Conservation (phyloP, 1,140 invertebrate species). For the Phthorimaea operculella region DNA sequence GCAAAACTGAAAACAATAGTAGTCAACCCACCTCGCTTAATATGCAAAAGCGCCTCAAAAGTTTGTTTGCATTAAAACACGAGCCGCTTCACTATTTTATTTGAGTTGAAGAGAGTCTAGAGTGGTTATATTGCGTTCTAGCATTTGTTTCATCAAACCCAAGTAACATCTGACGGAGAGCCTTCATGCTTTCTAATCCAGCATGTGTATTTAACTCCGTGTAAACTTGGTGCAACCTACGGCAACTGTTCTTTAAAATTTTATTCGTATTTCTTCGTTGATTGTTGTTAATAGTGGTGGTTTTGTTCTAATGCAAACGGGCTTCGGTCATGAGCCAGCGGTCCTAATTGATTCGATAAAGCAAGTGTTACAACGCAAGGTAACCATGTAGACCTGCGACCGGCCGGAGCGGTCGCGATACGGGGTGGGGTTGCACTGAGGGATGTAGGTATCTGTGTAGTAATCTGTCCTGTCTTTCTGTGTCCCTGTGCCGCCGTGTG, state of each 20-base stretch:
- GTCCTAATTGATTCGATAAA: slow-evolving; percentile 59
- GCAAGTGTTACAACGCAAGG: slow-evolving; percentile 64
- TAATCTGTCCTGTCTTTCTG: slow-evolving; percentile 78
- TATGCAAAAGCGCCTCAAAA: slow-evolving; percentile 68
- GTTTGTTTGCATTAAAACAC: slow-evolving; percentile 69
- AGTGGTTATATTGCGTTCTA: slow-evolving; percentile 67
- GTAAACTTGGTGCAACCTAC: slow-evolving; percentile 37
- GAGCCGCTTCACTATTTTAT: slow-evolving; percentile 67
- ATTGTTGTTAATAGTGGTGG: slow-evolving; percentile 48
- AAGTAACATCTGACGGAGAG: slow-evolving; percentile 37
- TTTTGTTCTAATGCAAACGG: slow-evolving; percentile 67
- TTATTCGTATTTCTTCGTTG: slow-evolving; percentile 9
- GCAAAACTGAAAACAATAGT: slow-evolving; percentile 66
- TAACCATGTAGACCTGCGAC: slow-evolving; percentile 63
- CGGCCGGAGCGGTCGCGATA: slow-evolving; percentile 51
- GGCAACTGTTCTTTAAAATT: neutral
- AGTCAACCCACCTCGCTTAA: slow-evolving; percentile 67
- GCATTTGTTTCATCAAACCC: slow-evolving; percentile 58
- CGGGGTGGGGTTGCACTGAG: slow-evolving; percentile 66
- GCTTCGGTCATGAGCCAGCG: slow-evolving; percentile 51
- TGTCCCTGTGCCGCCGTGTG: slow-evolving; percentile 76
- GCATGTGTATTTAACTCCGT: slow-evolving; percentile 35
- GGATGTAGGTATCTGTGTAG: slow-evolving; percentile 74
- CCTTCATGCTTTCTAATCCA: slow-evolving; percentile 41
- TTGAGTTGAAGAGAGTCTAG: slow-evolving; percentile 63